Percentiles rank a stretch among this genome's conserved stretches.
Conservation (phyloP, 2,797 vertebrate genomes). For the Anguilla marmorata region DNA sequence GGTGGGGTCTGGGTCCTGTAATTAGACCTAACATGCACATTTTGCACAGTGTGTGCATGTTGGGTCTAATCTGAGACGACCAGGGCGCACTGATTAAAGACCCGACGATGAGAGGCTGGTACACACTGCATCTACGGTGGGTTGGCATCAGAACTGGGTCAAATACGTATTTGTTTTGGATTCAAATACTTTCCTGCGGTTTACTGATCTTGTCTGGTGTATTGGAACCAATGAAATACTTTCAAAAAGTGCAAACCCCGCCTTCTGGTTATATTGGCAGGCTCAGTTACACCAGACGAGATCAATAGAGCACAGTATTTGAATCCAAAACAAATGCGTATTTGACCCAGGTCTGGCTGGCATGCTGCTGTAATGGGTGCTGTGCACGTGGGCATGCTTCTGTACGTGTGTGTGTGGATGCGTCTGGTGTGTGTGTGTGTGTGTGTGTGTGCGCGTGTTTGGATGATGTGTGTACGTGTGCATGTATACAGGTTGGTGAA, state of each 20-base stretch:
- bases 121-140: background rate
- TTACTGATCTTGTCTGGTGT: too few species aligned
- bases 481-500: background rate
- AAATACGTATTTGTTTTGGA: too few species aligned
- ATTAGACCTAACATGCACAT: conserved; percentile 16
- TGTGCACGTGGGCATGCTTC: background rate
- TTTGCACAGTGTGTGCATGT: too few species aligned
- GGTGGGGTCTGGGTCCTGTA: conserved; percentile 13
- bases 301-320: too few species aligned
- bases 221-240: too few species aligned
- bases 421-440: background rate
- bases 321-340: too few species aligned
- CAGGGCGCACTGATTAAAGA: conserved; percentile 5
- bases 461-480: too few species aligned
- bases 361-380: background rate
- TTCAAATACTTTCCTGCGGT: too few species aligned
- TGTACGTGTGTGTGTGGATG: background rate
- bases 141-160: background rate
- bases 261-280: too few species aligned
- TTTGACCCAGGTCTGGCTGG: background rate
- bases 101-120: background rate
- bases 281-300: too few species aligned
- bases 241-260: too few species aligned
- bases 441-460: background rate
- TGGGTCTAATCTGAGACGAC: background rate